Evolutionary conservation across 2,113 vertebrate genomes (phyloP).

Genomic region (Propithecus coquereli): DNA sequence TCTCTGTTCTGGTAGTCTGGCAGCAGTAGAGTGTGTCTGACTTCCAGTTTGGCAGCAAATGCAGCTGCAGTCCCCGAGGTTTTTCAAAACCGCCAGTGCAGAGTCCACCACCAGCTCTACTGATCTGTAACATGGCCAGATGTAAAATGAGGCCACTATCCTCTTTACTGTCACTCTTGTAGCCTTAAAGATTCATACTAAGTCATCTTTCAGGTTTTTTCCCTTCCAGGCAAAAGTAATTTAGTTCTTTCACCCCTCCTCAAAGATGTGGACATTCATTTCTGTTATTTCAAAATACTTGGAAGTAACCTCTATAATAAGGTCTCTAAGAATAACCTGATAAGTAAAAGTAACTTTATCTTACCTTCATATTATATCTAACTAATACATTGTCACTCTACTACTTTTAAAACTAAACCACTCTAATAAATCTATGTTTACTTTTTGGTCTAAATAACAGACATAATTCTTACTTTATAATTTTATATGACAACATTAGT

Average conservation of each 20-base stretch:
- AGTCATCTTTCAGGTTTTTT: neutral
- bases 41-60: conserved; percentile 42
- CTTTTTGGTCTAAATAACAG: conserved; percentile 1
- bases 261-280: neutral
- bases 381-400: neutral
- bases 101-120: neutral
- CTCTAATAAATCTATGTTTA: conserved; percentile 13
- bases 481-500: neutral
- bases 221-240: conserved; percentile 16
- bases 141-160: neutral
- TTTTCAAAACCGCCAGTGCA: neutral
- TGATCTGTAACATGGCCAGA: no score
- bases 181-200: neutral
- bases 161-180: neutral
- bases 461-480: neutral
- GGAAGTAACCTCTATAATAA: neutral
- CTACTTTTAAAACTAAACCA: conserved; percentile 29
- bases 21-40: neutral
- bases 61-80: neutral
- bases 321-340: neutral
- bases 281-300: neutral
- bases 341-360: conserved; percentile 7
- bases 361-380: neutral
- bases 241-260: neutral
- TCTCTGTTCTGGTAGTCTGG: conserved; percentile 30